Conservation (phyloP, 2,113 vertebrate genomes). For the Herpetotheres cachinnans region DNA sequence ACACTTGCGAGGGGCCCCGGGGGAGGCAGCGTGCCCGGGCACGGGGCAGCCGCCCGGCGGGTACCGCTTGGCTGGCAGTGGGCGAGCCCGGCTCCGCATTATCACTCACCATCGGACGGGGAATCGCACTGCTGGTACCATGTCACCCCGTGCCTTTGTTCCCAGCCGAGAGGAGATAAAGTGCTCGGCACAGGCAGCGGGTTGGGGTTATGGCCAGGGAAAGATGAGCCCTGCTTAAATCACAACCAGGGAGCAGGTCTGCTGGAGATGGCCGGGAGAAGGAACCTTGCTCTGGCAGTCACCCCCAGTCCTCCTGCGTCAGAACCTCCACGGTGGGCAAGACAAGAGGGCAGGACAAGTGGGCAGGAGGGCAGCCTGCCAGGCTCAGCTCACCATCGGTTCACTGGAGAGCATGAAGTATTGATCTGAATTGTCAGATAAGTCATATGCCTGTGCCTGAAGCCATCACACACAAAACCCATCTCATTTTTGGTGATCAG, state of each 20-base stretch:
- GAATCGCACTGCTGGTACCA: fast-evolving
- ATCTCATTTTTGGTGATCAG: not conserved
- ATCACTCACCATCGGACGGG: fast-evolving
- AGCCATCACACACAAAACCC: not conserved
- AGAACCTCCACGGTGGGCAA: fast-evolving
- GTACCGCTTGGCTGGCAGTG: fast-evolving
- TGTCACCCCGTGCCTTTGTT: not conserved
- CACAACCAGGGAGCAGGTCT: not conserved
- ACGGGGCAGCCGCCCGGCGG: fast-evolving
- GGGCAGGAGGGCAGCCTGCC: not conserved
- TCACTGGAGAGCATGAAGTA: not conserved
- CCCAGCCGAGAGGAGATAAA: not conserved
- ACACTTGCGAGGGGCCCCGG: fast-evolving
- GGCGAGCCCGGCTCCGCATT: fast-evolving
- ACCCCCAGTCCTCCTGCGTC: fast-evolving
- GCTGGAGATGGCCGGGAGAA: not conserved
- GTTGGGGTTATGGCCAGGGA: not conserved
- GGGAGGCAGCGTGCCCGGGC: not conserved
- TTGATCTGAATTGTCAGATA: not conserved
- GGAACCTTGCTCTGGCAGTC: not conserved
- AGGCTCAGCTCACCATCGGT: not conserved
- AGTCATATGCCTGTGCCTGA: not conserved
- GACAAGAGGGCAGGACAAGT: not conserved
- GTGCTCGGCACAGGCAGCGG: fast-evolving
- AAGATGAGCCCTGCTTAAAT: not conserved